Base-by-base conservation (phyloP, 2,797 vertebrate genomes). In the Rhinella marina region DNA sequence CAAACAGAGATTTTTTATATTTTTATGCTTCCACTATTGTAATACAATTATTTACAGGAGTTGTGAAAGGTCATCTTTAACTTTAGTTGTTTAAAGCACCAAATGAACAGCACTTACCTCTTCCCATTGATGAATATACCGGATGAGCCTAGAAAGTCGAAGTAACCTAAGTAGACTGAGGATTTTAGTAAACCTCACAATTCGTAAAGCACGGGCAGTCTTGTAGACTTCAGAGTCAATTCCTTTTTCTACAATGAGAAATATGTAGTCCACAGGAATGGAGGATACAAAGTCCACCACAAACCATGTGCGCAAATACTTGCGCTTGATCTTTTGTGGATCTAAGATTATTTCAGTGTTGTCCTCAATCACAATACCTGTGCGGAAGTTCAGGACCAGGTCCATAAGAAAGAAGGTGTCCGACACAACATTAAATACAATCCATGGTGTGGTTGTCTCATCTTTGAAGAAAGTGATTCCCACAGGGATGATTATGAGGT, bases 391-490 rank as follows among this genome's bases (percentile, higher is more conserved):
- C 89, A 99, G 95, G 91, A 98, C 98, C 93, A 99, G 93, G 93
- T 99, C 98, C 95, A 97, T 96, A 88, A 99, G 97, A 93, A 99
- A 99, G 94, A 99, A 99, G 56, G 98, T 99, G 94, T 99, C 98
- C 0, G 98, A 99, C n/a, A 99, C 96, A 82, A 99, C 98, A 0
- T 99, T 99, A 96, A 99, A 99, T 90, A 99, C 96, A 85, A 99
- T 99, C 98, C 98, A 99, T 5, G 98, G 97, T 0, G 97, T 96
- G 0, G 98, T 98, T 92, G 97, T 99, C 95, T 99, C 98, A 0
- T 99, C 98, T 92, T 99, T 99, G 92, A 99, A 99, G 95, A 99
- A 99, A 90, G 98, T 99, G 94, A 99, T 99, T 91, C 98, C 98
- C 90, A 99, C 98, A 0, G 98, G 98, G 88, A 99, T 99, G 94